Conservation (phyloP, 2,113 vertebrate species). For the Periophthalmodon schlosseri region DNA sequence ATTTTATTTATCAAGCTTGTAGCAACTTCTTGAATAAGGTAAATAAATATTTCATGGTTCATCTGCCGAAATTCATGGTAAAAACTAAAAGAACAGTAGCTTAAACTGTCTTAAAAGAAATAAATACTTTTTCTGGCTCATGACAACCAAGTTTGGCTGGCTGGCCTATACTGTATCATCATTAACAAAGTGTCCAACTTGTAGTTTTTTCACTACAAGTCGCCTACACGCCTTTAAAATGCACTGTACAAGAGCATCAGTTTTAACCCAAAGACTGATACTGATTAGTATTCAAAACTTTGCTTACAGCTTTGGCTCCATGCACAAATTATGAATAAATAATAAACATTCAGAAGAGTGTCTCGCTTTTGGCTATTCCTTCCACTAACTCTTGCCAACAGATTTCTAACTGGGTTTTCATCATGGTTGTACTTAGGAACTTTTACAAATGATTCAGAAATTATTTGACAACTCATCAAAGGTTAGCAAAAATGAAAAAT, state of each 20-base stretch:
- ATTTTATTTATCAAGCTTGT: background rate
- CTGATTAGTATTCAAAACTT: slow-evolving; percentile 38
- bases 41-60: too few relatives aligned
- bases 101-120: too few relatives aligned
- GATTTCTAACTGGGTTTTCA: slow-evolving; percentile 1
- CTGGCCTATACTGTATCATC: too few relatives aligned
- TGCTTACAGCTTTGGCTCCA: slow-evolving; percentile 5
- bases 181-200: background rate
- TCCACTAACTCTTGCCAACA: slow-evolving; percentile 8
- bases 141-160: too few relatives aligned
- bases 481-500: background rate
- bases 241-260: background rate
- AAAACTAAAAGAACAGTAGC: background rate
- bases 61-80: background rate
- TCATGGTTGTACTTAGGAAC: background rate
- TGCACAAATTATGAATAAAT: slow-evolving; percentile 38
- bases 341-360: slow-evolving; percentile 23
- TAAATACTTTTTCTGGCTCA: too few relatives aligned
- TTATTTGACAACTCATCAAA: background rate
- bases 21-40: too few relatives aligned
- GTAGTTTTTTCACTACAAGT: too few relatives aligned
- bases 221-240: background rate
- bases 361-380: slow-evolving; percentile 37
- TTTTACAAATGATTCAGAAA: background rate
- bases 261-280: background rate